Percentiles rank a stretch among this genome's conserved stretches.
Evolutionary conservation across 2,797 vertebrate genomes (phyloP).

Genomic region (Chrosomus eos): DNA sequence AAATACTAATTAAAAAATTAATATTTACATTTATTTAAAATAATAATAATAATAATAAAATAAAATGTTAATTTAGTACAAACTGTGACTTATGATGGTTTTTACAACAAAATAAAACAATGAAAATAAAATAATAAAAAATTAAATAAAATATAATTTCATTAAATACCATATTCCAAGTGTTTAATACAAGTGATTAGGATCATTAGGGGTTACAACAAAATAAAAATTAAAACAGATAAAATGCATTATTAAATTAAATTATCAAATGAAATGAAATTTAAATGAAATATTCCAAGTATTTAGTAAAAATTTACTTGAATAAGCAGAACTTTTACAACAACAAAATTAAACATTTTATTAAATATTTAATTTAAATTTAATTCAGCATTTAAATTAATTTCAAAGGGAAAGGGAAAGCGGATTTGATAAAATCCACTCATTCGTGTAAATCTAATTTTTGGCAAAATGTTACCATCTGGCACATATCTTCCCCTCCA

Average conservation of each 20-base stretch:
- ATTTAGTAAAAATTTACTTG: not conserved
- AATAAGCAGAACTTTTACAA: not conserved
- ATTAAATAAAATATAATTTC: too few species aligned
- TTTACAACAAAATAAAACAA: too few species aligned
- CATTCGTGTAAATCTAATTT: not conserved
- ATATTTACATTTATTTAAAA: not conserved
- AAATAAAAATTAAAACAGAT: not conserved
- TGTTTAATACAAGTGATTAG: too few species aligned
- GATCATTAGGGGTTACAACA: not conserved
- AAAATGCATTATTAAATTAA: not conserved
- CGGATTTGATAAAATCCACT: not conserved
- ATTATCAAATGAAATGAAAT: too few species aligned
- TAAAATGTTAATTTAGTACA: not conserved
- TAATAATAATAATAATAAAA: not conserved
- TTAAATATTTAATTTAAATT: not conserved
- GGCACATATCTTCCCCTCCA: constrained; percentile 90
- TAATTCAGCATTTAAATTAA: not conserved
- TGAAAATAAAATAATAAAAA: not conserved
- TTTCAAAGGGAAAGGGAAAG: not conserved
- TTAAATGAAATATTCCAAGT: not conserved
- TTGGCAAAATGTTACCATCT: constrained; percentile 78
- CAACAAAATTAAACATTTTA: not conserved
- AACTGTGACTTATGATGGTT: not conserved
- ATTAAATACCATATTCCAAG: not conserved
- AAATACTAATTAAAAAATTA: not conserved